Percentiles rank a stretch among this genome's conserved stretches.
Evolutionary conservation across 2,113 vertebrate genomes (phyloP).

Genomic region (Mastomys coucha): DNA sequence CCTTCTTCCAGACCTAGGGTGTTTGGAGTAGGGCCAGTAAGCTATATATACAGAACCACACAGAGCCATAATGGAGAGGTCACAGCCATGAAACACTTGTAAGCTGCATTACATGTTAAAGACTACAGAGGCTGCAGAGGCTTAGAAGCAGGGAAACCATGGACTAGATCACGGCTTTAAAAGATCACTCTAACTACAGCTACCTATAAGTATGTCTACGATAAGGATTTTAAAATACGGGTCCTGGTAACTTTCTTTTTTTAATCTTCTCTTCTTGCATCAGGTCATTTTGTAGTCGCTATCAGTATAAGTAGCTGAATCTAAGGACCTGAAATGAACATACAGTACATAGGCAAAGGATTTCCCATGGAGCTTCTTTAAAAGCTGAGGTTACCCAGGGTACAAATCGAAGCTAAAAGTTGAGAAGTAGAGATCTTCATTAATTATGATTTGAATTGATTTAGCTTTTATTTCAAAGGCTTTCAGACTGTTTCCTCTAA

Average conservation of each 20-base stretch:
- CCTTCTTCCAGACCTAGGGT: constrained; percentile 9
- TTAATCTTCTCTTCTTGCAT: constrained; percentile 2
- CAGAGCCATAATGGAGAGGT: not conserved
- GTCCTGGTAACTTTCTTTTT: not conserved
- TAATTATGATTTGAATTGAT: constrained; percentile 46
- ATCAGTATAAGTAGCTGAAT: constrained; percentile 42
- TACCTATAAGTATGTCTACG: not conserved
- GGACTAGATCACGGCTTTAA: constrained; percentile 21
- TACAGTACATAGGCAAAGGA: not conserved
- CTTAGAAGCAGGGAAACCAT: constrained; percentile 12
- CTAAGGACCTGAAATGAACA: constrained; percentile 27
- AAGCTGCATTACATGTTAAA: constrained; percentile 46
- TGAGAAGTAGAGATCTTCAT: not conserved
- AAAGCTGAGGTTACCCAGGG: not conserved
- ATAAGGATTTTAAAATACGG: constrained; percentile 42
- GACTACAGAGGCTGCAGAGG: constrained; percentile 3
- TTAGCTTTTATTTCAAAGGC: constrained; percentile 53
- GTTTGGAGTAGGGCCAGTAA: not conserved
- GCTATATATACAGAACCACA: not conserved
- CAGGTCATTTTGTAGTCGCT: constrained; percentile 35
- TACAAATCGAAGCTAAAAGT: constrained; percentile 31
- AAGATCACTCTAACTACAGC: constrained; percentile 27
- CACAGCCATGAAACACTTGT: not conserved
- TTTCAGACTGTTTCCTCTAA: constrained; percentile 40
- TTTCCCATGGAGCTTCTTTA: constrained; percentile 37